phyloP scores from a whole-genome alignment of 1,140 invertebrate species.

The Drosophila tropicalis region DNA sequence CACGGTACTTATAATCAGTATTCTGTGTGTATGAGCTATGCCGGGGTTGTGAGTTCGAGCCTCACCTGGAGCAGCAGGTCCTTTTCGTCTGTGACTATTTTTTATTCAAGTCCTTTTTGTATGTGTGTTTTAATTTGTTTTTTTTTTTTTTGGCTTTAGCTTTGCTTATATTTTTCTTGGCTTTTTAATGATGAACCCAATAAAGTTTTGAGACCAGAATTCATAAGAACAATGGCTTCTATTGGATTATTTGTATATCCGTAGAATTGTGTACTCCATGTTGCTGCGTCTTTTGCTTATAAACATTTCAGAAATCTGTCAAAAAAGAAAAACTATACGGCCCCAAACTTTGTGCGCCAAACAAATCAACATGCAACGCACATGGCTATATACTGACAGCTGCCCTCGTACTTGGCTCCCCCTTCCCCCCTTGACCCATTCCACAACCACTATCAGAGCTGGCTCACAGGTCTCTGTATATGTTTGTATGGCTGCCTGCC shows the following conservation, averaged over 20 bases:
- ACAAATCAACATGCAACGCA: slow-evolving; percentile 27
- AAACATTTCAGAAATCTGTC: slow-evolving; percentile 71
- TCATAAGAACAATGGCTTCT: no score
- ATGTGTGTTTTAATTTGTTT: slow-evolving; percentile 84
- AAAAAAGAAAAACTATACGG: slow-evolving; percentile 44
- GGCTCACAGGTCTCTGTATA: background rate
- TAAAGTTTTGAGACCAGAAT: no score
- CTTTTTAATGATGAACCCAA: no score
- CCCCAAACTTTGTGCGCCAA: slow-evolving; percentile 4
- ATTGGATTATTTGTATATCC: slow-evolving; percentile 5
- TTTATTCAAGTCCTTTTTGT: slow-evolving; percentile 83
- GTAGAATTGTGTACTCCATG: slow-evolving; percentile 15
- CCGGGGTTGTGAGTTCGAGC: slow-evolving; percentile 99
- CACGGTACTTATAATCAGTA: slow-evolving; percentile 98
- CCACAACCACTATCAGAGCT: background rate
- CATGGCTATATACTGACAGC: slow-evolving; percentile 46
- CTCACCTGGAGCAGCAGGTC: slow-evolving; percentile 91
- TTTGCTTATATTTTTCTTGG: no score
- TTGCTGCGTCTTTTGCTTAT: slow-evolving; percentile 38
- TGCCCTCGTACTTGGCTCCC: background rate
- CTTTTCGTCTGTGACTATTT: slow-evolving; percentile 42
- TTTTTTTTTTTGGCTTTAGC: no score
- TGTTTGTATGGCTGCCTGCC: background rate
- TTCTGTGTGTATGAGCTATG: slow-evolving; percentile 90
- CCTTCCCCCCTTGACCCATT: background rate